Base-by-base conservation (phyloP, 1,140 invertebrate genomes). In the Eupristina koningsbergeri region DNA sequence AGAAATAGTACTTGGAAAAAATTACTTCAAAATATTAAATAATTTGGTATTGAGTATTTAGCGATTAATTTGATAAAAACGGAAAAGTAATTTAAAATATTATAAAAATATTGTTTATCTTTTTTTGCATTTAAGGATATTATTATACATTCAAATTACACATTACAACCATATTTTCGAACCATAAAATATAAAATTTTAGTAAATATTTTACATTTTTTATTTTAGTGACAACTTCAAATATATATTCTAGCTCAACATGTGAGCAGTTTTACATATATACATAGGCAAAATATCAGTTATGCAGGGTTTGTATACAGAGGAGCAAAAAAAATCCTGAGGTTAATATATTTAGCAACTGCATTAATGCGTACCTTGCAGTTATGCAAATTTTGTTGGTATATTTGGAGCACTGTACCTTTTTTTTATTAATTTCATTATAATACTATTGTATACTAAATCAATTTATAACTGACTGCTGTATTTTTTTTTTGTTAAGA, bases 291-390 rank as follows among this genome's bases (percentile, higher is more conserved):
- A 39, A 13, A 36, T 39, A n/a, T n/a, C 22, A n/a, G n/a, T 6
- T 73, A 47, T 17, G n/a, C 41, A 47, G 8, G n/a, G n/a, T n/a
- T 13, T 50, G 17, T 50, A 50, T 15, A 50, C 17, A 36, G 15
- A 47, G 5, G 39, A 61, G 71, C 22, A n/a, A 41, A 67, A 29
- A 50, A 80, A 58, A 29, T 41, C 34, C 45, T 29, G 8, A 39
- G 61, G 63, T 74, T 81, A 81, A 74, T 71, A 81, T 81, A 50
- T 81, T 53, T 47, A 50, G 50, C 36, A 41, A 80, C 47, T 11
- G 19, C 31, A 50, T 22, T 9, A 13, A 26, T 22, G 36, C 19
- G 19, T 39, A 3, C 19, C 5, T 45, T 45, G 39, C 5, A 41
- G 31, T 34, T 67, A 67, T 31, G 15, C 6, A 11, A 67, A 17